Conservation (phyloP, 2,797 vertebrate genomes). For the Lacerta viridis region DNA sequence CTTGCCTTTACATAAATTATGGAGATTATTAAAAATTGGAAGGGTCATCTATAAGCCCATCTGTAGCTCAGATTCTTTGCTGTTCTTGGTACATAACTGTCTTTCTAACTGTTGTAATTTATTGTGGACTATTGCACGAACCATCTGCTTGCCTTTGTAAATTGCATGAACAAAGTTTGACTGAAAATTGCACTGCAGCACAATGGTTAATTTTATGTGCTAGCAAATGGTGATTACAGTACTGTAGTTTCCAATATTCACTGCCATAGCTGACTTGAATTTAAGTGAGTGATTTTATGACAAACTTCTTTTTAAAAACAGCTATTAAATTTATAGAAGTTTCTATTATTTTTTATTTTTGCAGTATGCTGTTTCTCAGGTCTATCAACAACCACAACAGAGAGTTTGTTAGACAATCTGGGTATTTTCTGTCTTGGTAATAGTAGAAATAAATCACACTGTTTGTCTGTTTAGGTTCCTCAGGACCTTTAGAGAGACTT, state of each 20-base stretch:
- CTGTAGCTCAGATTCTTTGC: conserved; percentile 74
- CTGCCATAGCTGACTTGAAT: conserved; percentile 56
- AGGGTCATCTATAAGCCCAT: conserved; percentile 80
- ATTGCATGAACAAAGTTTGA: conserved; percentile 68
- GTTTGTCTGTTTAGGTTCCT: conserved; percentile 23
- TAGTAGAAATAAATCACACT: conserved; percentile 43
- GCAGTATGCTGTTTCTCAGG: conserved; percentile 34
- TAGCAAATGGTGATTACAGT: conserved; percentile 60
- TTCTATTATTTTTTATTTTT: conserved; percentile 15
- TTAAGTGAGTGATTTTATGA: conserved; percentile 49
- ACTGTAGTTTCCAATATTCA: conserved; percentile 59
- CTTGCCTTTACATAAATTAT: conserved; percentile 81
- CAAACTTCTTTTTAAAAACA: conserved; percentile 53
- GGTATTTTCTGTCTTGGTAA: conserved; percentile 42
- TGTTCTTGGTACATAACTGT: conserved; percentile 74
- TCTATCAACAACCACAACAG: conserved; percentile 29
- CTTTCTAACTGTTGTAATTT: conserved; percentile 78
- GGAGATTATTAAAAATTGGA: conserved; percentile 80
- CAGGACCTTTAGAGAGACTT: not conserved
- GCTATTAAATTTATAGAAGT: not conserved
- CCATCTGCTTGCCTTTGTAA: conserved; percentile 76
- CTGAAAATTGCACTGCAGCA: conserved; percentile 61
- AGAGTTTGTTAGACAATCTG: conserved; percentile 12
- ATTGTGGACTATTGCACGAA: conserved; percentile 64
- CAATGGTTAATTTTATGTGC: conserved; percentile 68